A percentile compares a stretch with the other conserved stretches of the same genome.
Conservation (phyloP, 2,797 vertebrate genomes). For the Luscinia megarhynchos region DNA sequence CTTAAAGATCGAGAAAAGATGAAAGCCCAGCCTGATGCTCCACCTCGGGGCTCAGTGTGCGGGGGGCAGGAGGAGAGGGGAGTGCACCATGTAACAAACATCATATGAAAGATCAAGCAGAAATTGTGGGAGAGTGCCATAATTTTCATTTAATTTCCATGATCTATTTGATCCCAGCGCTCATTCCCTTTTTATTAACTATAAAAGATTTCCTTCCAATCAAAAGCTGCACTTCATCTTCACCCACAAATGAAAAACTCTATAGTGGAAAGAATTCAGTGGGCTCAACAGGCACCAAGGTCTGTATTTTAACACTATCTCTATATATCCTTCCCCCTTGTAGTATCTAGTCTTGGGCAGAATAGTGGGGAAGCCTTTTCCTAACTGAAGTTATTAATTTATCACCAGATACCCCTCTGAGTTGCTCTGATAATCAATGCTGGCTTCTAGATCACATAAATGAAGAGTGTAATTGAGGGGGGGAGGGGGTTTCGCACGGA, state of each 20-base stretch:
- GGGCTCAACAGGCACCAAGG: slow-evolving; percentile 63
- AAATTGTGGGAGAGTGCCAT: slow-evolving; percentile 51
- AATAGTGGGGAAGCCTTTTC: slow-evolving; percentile 49
- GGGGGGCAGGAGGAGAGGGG: slow-evolving; percentile 29
- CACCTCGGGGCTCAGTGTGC: slow-evolving; percentile 41
- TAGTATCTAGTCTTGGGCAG: background rate
- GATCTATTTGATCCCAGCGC: slow-evolving; percentile 52
- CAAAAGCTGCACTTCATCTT: slow-evolving; percentile 66
- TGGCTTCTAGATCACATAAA: slow-evolving; percentile 72
- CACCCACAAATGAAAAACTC: slow-evolving; percentile 60
- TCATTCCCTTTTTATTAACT: slow-evolving; percentile 57
- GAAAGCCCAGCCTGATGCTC: slow-evolving; percentile 34
- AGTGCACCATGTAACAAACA: slow-evolving; percentile 10
- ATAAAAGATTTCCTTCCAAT: slow-evolving; percentile 67
- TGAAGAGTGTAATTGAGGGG: slow-evolving; percentile 69
- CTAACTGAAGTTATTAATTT: slow-evolving; percentile 73
- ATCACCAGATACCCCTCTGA: slow-evolving; percentile 61
- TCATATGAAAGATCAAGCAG: slow-evolving; percentile 31
- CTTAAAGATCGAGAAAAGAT: slow-evolving; percentile 1
- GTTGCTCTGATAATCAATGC: slow-evolving; percentile 74
- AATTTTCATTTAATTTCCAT: slow-evolving; percentile 69
- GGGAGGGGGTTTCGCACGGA: slow-evolving; percentile 23
- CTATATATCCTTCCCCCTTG: background rate
- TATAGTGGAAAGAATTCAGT: slow-evolving; percentile 34
- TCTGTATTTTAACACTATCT: background rate